A percentile compares a stretch with the other conserved stretches of the same genome.
These are phyloP conservation scores for Drosophila seclusa DNA, from an alignment of 2,888 invertebrate genomes.

Conservation along the genomic window DNA sequence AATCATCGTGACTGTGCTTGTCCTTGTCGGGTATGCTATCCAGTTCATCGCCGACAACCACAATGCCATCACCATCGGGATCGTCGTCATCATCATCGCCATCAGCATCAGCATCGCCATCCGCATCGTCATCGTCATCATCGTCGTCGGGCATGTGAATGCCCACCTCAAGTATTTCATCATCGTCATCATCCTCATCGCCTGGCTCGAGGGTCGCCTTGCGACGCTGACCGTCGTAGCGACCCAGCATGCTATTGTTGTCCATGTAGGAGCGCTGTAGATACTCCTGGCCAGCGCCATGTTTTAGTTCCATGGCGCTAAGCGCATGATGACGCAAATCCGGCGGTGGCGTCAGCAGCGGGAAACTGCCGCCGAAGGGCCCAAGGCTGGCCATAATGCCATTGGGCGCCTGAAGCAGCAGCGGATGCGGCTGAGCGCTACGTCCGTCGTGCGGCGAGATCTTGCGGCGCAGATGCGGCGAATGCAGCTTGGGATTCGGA, in stretches of 20 bases:
- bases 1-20: conserved; percentile 83
- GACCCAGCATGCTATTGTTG: conserved; percentile 84
- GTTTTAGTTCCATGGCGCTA: conserved; percentile 88
- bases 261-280: conserved; percentile 86
- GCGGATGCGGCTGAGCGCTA: conserved; percentile 93
- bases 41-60: conserved; percentile 92
- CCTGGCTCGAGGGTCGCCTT: conserved; percentile 66
- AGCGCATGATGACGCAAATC: conserved; percentile 84
- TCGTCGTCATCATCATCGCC: conserved; percentile 84
- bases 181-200: conserved; percentile 84
- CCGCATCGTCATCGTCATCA: conserved; percentile 85
- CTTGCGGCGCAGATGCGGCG: conserved; percentile 96
- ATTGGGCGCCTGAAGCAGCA: conserved; percentile 89
- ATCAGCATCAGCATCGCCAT: conserved; percentile 87
- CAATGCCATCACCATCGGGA: conserved; percentile 88
- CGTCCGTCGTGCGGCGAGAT: conserved; percentile 97
- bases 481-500: conserved; percentile 98
- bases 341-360: conserved; percentile 89
- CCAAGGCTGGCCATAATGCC: conserved; percentile 87
- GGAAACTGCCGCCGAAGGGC: conserved; percentile 92
- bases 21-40: conserved; percentile 86
- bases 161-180: conserved; percentile 79
- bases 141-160: conserved; percentile 79
- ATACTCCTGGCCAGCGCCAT: conserved; percentile 86
- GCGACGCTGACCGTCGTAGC: conserved; percentile 84